A percentile compares a stretch with the other conserved stretches of the same genome.
Conservation (phyloP, 2,888 invertebrate species). For the Torymus auratus region DNA sequence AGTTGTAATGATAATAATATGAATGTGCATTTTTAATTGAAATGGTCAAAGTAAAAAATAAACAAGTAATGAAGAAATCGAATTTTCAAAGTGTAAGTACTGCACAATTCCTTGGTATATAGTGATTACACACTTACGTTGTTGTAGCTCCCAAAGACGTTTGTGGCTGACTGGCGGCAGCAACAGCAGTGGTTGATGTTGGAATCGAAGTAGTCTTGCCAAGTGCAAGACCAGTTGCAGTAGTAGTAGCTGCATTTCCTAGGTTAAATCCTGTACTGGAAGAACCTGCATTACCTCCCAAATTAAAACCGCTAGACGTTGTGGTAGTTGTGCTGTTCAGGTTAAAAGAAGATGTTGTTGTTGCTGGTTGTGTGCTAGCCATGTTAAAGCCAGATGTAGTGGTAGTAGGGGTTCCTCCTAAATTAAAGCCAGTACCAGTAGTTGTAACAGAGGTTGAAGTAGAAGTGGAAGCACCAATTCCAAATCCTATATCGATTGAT, state of each 20-base stretch:
- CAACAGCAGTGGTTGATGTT: conserved; percentile 63
- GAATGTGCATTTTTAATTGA: too few species aligned
- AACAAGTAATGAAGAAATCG: too few species aligned
- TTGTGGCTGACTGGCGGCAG: conserved; percentile 63
- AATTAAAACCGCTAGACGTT: conserved; percentile 64
- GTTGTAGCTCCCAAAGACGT: conserved; percentile 69
- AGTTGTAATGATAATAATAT: too few species aligned
- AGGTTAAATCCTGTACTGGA: conserved; percentile 61
- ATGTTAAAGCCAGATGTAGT: conserved; percentile 55
- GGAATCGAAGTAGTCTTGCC: conserved; percentile 64
- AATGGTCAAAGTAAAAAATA: too few species aligned
- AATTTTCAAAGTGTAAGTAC: too few species aligned
- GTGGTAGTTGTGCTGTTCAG: conserved; percentile 62
- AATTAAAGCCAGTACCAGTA: conserved; percentile 62
- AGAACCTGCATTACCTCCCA: conserved; percentile 62
- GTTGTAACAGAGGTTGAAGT: conserved; percentile 58
- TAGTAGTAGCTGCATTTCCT: conserved; percentile 63
- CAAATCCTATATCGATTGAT: conserved; percentile 43
- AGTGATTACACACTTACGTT: conserved; percentile 63
- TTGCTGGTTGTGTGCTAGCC: conserved; percentile 54
- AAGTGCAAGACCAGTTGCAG: conserved; percentile 63
- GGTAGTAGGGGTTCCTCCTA: conserved; percentile 58
- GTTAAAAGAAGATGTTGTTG: conserved; percentile 61
- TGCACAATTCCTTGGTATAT: too few species aligned
- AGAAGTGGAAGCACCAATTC: conserved; percentile 49